A percentile compares a stretch with the other conserved stretches of the same genome.
These are phyloP conservation scores for Phocoena sinus DNA, from an alignment of 2,113 vertebrate genomes.

Conservation along the genomic window DNA sequence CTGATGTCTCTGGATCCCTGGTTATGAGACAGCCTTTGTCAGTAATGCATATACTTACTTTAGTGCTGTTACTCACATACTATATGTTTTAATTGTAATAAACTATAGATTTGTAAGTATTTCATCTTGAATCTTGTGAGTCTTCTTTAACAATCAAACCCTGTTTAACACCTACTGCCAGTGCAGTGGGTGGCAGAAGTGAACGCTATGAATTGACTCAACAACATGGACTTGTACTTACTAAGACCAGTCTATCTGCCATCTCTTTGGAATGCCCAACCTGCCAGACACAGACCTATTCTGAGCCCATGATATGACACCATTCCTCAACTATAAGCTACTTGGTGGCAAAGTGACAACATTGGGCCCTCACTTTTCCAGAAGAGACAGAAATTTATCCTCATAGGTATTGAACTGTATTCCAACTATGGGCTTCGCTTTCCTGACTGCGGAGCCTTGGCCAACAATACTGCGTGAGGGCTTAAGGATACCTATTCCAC, in stretches of 20 bases:
- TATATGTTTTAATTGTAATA: background rate
- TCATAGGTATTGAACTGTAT: no score
- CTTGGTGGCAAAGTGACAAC: background rate
- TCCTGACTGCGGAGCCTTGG: background rate
- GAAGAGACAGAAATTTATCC: background rate
- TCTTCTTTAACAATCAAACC: background rate
- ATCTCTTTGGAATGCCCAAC: background rate
- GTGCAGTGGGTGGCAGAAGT: background rate
- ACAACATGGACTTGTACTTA: background rate
- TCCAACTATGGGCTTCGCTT: background rate
- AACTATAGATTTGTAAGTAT: background rate
- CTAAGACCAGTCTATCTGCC: background rate
- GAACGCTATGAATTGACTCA: background rate
- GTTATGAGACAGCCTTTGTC: background rate
- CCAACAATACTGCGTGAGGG: background rate
- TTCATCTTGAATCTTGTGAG: background rate
- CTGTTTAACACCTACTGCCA: background rate
- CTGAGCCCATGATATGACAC: accelerated
- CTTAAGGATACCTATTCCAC: background rate
- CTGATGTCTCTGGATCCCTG: background rate
- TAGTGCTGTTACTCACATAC: background rate
- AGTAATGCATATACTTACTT: background rate
- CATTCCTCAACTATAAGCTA: background rate
- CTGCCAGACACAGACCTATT: background rate
- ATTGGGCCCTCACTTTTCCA: background rate